Percentiles rank a stretch among this genome's conserved stretches.
Evolutionary conservation across 2,113 vertebrate genomes (phyloP).

Genomic region (Aptenodytes forsteri): DNA sequence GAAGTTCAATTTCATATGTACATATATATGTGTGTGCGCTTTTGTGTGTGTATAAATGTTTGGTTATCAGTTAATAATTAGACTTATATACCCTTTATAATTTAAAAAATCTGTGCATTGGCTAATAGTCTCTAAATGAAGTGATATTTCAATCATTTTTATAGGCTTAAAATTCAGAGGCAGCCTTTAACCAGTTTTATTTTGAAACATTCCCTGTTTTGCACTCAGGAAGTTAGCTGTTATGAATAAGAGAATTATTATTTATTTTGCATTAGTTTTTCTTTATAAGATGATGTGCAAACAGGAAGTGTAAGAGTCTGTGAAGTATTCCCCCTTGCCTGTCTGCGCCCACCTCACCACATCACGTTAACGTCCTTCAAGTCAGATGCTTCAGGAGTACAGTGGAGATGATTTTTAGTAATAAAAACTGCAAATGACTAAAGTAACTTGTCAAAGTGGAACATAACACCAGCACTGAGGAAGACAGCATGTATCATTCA

Average conservation of each 20-base stretch:
- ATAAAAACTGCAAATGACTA: background rate
- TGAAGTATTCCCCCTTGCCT: background rate
- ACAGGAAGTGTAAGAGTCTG: background rate
- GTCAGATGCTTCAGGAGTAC: background rate
- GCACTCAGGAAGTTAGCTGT: background rate
- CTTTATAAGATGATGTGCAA: background rate
- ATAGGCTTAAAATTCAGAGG: background rate
- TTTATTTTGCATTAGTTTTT: background rate
- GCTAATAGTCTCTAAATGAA: background rate
- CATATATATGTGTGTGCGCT: fast-evolving
- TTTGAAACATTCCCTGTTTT: background rate
- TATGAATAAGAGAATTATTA: background rate
- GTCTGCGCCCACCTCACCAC: background rate
- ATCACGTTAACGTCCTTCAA: fast-evolving
- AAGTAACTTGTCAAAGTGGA: background rate
- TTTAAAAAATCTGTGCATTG: background rate
- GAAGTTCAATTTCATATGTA: background rate
- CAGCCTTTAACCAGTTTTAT: background rate
- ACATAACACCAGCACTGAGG: background rate
- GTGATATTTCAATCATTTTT: background rate
- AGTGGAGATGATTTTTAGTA: background rate
- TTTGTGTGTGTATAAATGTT: background rate
- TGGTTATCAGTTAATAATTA: background rate
- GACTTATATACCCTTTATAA: background rate
- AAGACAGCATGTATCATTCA: background rate